Evolutionary conservation across 1,140 invertebrate genomes (phyloP), one percentile per base, ranked within the genome.

Genomic region (Drosophila virilis): DNA sequence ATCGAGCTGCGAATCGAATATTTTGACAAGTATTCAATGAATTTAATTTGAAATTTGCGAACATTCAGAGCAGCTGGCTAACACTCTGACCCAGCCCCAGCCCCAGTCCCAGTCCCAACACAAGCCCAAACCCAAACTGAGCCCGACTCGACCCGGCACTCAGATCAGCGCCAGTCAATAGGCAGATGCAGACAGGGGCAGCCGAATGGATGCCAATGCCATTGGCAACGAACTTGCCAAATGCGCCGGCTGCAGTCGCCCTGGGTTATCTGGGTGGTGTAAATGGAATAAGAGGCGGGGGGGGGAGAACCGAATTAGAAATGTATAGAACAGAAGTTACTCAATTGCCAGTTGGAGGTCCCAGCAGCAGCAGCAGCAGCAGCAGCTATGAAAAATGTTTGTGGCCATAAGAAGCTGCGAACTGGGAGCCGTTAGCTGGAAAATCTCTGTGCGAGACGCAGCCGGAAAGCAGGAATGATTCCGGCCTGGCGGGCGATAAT

Each of bases 11-110:
- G 55, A 76, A 77, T 89, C 48, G 77, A 76, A 89, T 80, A 84
- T 89, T 88, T 89, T 89, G 84, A 89, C 84, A 89, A 89, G 73
- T 89, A 89, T 89, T 89, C 84, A 89, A 89, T 89, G 84, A 89
- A 89, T 89, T 89, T 84, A 81, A 89, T 89, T 89, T 51, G 70
- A 84, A 80, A 88, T 88, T 88, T 88, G 77, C 82, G 13, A 67
- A 57, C 46, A 58, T 48, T 65, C 45, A 71, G 57, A 22, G 8
- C 52, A 55, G 43, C 45, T 62, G 58, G 50, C 61, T 54, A 45
- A 50, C 74, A 69, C 32, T 58, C 37, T 69, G 57, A 67, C 38
- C 65, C 48, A 40, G n/a, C 22, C 28, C 4, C 15, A 12, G 10
- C 38, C 22, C 8, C 4, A 17, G 4, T 33, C 22, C 8, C 4